Evolutionary conservation across 2,113 vertebrate genomes (phyloP), one percentile per base, ranked within the genome.

Genomic region (Hippocampus zosterae): DNA sequence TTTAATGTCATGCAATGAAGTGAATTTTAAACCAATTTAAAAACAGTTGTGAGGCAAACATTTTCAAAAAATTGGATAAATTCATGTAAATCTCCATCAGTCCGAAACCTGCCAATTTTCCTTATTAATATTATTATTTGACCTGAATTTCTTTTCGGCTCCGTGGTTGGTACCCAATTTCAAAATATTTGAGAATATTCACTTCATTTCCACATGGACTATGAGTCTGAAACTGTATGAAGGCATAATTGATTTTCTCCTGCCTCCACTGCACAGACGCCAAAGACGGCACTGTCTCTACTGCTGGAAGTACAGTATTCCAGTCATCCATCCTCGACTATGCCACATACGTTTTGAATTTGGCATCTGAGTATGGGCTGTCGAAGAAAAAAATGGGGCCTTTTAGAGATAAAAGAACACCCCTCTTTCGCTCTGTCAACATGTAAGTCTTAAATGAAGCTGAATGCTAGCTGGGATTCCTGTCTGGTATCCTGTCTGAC

Each of bases 401-500:
- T 75, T 87, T 81, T 74, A 74, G 73, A 86, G 82, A 88, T 86
- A 80, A 89, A 84, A 87, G 80, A 82, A 79, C 74, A 65, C 75
- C 80, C 67, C 72, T 76, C 74, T 79, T 80, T 78, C 76, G 85
- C 82, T 90, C 86, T 86, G 87, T 91, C 86, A 88, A 89, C 84
- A 83, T 89, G 84, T 83, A 79, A 81, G 84, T 83, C 78, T 85
- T 88, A 89, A 87, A 79, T 82, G 85, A 87, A 90, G 86, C 81
- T 67, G 86, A 85, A 73, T 78, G 81, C 84, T 87, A 86, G 85
- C 83, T 87, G 84, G 89, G 85, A 90, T 88, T 88, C 88, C 90
- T 90, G 89, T 88, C 87, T 89, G 84, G 76, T 83, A 87, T 90
- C 83, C 87, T 89, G 89, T 86, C 84, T 88, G 86, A 92, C 89